These are phyloP conservation scores for Ciconia nigra DNA, from an alignment of 2,797 vertebrate genomes.

Conservation along the genomic window DNA sequence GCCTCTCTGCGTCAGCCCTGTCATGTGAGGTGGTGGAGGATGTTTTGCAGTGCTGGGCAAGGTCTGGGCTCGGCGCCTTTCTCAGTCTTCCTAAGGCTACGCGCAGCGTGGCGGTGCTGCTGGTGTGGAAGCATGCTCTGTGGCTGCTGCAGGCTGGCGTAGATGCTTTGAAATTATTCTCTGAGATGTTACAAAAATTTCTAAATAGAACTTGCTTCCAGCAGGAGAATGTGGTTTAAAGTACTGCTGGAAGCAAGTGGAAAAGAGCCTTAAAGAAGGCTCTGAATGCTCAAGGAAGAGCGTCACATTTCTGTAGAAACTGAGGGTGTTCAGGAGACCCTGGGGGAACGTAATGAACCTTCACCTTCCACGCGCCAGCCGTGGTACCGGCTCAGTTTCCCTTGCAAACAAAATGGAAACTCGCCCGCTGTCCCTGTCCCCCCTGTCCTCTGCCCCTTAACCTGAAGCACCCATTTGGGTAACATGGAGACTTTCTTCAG, in stretches of 20 bases:
- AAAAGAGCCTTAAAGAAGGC: not conserved
- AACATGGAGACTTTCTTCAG: accelerated
- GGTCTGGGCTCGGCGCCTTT: not conserved
- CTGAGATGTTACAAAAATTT: not conserved
- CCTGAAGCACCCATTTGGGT: not conserved
- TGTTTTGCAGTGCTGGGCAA: accelerated
- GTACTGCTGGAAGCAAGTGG: not conserved
- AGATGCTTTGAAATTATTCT: not conserved
- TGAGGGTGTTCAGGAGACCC: not conserved
- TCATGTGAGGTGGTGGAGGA: not conserved
- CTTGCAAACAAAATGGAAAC: not conserved
- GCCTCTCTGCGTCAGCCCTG: not conserved
- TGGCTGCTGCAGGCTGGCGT: accelerated
- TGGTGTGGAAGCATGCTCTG: not conserved
- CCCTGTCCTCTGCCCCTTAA: accelerated
- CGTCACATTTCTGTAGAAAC: accelerated
- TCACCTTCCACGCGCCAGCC: not conserved
- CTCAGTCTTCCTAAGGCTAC: not conserved
- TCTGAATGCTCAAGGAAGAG: not conserved
- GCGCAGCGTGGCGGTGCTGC: accelerated
- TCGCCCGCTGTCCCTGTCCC: accelerated
- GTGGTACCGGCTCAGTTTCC: accelerated
- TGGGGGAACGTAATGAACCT: accelerated
- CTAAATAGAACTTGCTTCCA: not conserved
- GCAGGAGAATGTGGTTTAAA: not conserved